Percentiles rank a stretch among this genome's conserved stretches.
Evolutionary conservation across 2,113 vertebrate genomes (phyloP).

Genomic region (Chelonoidis abingdonii): DNA sequence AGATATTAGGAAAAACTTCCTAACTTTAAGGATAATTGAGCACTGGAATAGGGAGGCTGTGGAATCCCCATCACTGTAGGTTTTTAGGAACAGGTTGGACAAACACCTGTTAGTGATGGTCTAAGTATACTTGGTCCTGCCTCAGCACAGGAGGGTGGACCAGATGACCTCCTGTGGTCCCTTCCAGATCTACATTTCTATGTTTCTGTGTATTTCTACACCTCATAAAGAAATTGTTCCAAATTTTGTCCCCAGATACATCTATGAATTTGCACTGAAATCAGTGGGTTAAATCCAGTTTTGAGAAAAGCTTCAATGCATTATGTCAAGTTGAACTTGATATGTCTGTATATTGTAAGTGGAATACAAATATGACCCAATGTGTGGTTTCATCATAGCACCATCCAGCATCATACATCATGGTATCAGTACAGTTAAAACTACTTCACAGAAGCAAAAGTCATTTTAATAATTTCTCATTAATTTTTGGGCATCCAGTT

Average conservation of each 20-base stretch:
- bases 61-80: not conserved
- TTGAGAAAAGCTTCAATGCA: slow-evolving; percentile 2
- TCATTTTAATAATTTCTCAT: not conserved
- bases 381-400: slow-evolving; percentile 17
- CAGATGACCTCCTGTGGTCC: not conserved
- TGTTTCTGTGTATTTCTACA: not conserved
- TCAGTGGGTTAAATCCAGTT: not conserved
- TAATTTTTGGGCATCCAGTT: slow-evolving; percentile 1
- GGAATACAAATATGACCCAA: slow-evolving; percentile 11
- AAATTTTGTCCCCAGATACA: slow-evolving; percentile 32
- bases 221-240: not conserved
- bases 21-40: not conserved
- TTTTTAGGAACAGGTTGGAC: not conserved
- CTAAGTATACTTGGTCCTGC: not conserved
- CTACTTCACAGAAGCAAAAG: not conserved
- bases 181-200: not conserved
- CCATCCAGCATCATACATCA: not conserved
- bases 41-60: not conserved
- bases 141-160: not conserved
- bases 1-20: not conserved
- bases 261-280: slow-evolving; percentile 33
- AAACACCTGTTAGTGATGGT: not conserved
- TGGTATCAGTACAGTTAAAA: slow-evolving; percentile 19
- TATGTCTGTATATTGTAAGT: not conserved
- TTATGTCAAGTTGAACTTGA: slow-evolving; percentile 21